These are phyloP conservation scores for Cyclura pinguis DNA, from an alignment of 2,797 vertebrate genomes.

Conservation along the genomic window DNA sequence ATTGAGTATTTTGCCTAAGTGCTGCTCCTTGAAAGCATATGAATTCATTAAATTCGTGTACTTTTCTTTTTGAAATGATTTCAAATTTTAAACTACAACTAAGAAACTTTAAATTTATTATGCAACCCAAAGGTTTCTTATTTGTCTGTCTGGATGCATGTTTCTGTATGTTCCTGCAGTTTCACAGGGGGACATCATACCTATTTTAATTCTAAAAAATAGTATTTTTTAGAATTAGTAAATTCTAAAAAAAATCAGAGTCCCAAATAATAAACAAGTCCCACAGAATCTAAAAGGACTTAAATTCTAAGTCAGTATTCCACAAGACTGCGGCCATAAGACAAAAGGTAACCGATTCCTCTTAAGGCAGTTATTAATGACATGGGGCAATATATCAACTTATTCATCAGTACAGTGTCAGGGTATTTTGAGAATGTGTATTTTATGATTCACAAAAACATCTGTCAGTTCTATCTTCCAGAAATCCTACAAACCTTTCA, in stretches of 20 bases:
- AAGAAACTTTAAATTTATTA: neutral
- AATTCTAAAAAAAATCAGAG: neutral
- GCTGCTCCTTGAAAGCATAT: slow-evolving; percentile 25
- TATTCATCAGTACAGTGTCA: neutral
- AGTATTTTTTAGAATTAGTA: neutral
- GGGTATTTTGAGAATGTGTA: neutral
- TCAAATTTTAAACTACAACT: neutral
- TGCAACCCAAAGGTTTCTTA: neutral
- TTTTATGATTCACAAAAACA: neutral
- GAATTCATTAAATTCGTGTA: neutral
- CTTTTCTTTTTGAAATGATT: slow-evolving; percentile 6
- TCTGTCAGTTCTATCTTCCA: too few species aligned
- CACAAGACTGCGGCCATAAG: neutral
- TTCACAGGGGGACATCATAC: neutral
- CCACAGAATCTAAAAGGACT: too few species aligned
- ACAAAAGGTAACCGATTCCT: neutral
- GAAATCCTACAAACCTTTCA: neutral
- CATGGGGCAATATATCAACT: neutral
- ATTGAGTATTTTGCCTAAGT: slow-evolving; percentile 3
- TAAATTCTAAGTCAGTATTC: neutral
- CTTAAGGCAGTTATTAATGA: neutral
- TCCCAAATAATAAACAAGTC: neutral
- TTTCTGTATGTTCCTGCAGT: neutral
- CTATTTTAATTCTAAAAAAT: neutral
- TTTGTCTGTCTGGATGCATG: neutral